Conservation (phyloP, 2,797 vertebrate genomes). For the Epinephelus coioides region DNA sequence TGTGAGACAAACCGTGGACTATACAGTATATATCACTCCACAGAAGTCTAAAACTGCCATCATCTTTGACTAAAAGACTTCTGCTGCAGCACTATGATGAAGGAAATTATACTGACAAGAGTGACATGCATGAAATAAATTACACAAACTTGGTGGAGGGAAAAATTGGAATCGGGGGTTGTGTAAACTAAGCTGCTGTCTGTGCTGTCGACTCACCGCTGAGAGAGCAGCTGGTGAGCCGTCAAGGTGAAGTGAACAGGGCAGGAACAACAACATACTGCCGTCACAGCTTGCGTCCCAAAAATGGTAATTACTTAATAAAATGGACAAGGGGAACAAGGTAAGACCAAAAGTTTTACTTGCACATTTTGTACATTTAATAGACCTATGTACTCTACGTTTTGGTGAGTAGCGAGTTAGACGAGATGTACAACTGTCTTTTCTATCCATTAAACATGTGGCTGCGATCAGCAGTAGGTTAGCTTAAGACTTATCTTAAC, state of each 20-base stretch:
- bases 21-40: conserved; percentile 18
- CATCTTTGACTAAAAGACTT: conserved; percentile 27
- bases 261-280: conserved; percentile 60
- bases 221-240: conserved; percentile 58
- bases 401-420: too few relatives aligned
- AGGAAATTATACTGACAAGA: conserved; percentile 49
- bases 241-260: conserved; percentile 60
- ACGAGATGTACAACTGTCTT: neutral
- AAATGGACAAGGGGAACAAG: conserved; percentile 6
- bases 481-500: neutral
- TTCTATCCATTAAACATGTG: neutral
- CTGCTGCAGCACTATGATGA: conserved; percentile 16
- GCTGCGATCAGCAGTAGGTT: neutral
- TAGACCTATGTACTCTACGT: too few relatives aligned
- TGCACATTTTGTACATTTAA: conserved; percentile 6
- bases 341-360: conserved; percentile 3
- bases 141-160: conserved; percentile 60
- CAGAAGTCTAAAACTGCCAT: conserved; percentile 31
- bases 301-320: conserved; percentile 39
- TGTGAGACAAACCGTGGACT: conserved; percentile 3
- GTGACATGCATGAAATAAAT: conserved; percentile 63
- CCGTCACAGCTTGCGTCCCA: conserved; percentile 39
- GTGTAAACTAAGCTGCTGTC: conserved; percentile 63
- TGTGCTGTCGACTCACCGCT: conserved; percentile 51
- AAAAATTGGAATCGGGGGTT: conserved; percentile 53